Conservation (phyloP, 2,888 invertebrate genomes). For the Gibbula magus region DNA sequence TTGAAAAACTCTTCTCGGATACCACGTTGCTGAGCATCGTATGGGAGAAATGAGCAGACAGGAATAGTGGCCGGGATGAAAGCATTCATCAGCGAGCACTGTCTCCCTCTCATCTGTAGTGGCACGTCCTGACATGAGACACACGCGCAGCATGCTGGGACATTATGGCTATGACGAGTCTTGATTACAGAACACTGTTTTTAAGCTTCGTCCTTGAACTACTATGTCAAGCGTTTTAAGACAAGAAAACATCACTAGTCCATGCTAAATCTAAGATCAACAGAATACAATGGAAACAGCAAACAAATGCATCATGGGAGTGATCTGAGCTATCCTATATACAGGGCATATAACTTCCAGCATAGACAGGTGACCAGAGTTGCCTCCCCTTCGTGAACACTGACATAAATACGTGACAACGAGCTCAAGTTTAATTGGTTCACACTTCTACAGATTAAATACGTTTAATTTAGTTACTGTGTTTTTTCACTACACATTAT, state of each 20-base stretch:
- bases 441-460: too few species aligned
- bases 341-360: neutral
- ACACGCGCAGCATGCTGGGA: neutral
- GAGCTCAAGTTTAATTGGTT: too few species aligned
- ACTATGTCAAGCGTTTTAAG: neutral
- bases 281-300: neutral
- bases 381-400: neutral
- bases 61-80: too few species aligned
- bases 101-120: neutral
- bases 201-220: neutral
- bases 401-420: too few species aligned
- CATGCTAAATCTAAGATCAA: neutral
- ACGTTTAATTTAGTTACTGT: too few species aligned
- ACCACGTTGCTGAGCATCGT: too few species aligned
- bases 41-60: too few species aligned
- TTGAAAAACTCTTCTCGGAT: too few species aligned
- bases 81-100: too few species aligned
- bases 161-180: neutral
- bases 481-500: too few species aligned
- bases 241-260: constrained; percentile 12
- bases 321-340: neutral
- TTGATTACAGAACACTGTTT: neutral
- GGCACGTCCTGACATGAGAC: neutral
- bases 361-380: neutral
- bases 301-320: neutral